Base-by-base conservation (phyloP, 2,888 invertebrate genomes). In the Noctua comes region DNA sequence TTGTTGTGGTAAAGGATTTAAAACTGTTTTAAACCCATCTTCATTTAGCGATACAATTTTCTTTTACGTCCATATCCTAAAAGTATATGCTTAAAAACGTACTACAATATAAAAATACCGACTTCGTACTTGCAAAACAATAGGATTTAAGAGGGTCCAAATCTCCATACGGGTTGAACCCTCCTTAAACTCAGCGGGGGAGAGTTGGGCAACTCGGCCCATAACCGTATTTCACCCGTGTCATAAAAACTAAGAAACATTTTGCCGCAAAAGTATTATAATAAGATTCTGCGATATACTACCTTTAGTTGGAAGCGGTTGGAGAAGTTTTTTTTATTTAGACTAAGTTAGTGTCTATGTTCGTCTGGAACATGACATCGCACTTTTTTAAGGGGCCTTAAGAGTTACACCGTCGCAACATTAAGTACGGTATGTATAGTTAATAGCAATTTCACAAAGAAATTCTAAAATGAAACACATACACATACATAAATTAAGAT, bases 181-280 rank as follows among this genome's bases (percentile, higher is more conserved):
- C 89, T 86, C 87, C 88, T 90, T 88, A 85, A 89, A 87, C 81
- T 86, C 88, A 83, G 86, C 87, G 86, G 87, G 92, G 92, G 93
- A 90, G 91, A 91, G 89, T 89, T 88, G 90, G 93, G 91, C 79
- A 93, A 93, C 91, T 93, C 90, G 73, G 86, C 90, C 93, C 89
- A 95, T 96, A 95, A 96, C 93, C 92, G 93, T 96, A 96, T 93
- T 93, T 96, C 93, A 96, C 91, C 86, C 88, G 88, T 89, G 93
- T 95, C 95, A 92, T 96, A 96, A 96, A 96, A 96, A 95, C 94
- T 95, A 93, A 93, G 94, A 95, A 94, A 95, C 92, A 92, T 93
- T 92, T 90, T 91, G 86, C 93, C 93, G 88, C 93, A 93, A 93
- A 93, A 93, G 91, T 93, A 93, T 93, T 93, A 92, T 92, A 93